Evolutionary conservation across 2,888 invertebrate species (phyloP).

Genomic region (Andrena marginata): DNA sequence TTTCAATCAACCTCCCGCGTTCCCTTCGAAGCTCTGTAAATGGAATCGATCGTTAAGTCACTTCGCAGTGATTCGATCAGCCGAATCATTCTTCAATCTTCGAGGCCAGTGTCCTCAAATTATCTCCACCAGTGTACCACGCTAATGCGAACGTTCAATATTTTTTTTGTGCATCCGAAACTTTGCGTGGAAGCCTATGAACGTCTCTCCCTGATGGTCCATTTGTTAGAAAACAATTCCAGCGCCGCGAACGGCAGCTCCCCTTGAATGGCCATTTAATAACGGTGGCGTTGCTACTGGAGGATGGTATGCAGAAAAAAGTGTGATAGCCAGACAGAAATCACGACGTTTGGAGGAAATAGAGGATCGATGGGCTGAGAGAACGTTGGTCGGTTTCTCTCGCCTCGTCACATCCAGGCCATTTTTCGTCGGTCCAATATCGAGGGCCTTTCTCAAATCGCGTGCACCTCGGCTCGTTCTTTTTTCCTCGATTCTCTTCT

Average conservation of each 20-base stretch:
- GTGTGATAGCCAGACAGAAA: slow-evolving; percentile 21
- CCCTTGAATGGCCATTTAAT: not conserved
- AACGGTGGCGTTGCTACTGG: not conserved
- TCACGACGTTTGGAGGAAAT: slow-evolving; percentile 21
- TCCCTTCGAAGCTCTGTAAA: not conserved
- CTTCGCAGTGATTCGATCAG: not conserved
- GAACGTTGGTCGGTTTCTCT: not conserved
- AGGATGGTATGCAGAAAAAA: not conserved
- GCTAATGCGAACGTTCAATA: too few species aligned
- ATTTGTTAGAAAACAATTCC: slow-evolving; percentile 34
- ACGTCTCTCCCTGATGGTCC: not conserved
- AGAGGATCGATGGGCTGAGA: slow-evolving; percentile 27
- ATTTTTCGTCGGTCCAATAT: slow-evolving; percentile 55
- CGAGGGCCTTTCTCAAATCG: slow-evolving; percentile 47
- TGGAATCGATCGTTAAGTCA: too few species aligned
- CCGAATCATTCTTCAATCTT: too few species aligned
- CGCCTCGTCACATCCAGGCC: slow-evolving; percentile 20
- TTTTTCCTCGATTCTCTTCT: not conserved
- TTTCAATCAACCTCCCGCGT: slow-evolving; percentile 14
- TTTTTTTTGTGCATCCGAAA: too few species aligned
- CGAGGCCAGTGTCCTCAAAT: too few species aligned
- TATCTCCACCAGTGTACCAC: too few species aligned
- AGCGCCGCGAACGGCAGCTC: not conserved
- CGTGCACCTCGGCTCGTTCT: not conserved
- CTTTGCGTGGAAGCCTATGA: not conserved